Base-by-base conservation (phyloP, 2,888 invertebrate genomes). In the Amphipoea lucens region DNA sequence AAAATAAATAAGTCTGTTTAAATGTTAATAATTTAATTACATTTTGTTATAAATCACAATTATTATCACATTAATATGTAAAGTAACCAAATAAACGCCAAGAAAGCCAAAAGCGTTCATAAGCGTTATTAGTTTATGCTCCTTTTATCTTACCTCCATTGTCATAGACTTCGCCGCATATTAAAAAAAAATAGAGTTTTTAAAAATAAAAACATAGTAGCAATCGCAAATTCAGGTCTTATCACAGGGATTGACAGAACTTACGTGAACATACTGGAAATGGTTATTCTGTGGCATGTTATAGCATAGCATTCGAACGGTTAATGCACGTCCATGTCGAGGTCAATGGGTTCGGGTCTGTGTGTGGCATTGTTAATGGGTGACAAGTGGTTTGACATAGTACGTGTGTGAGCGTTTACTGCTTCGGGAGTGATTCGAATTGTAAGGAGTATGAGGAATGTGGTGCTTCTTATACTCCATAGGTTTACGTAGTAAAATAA, bases 281-380 rank as follows among this genome's bases (percentile, higher is more conserved):
- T 7, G 9, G 51, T 45, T 77, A 36, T 29, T 29, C 86, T 83
- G 73, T 78, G 83, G 70, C 40, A 57, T 70, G 29, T 71, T 62
- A 57, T 51, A 66, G 45, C 65, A 45, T 60, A 74, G 69, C 89
- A 83, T 78, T 82, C 76, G 51, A 79, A 87, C 87, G 68, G 76
- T 78, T 76, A 81, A 74, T 81, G 72, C 48, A 11, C 23, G 72
- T 40, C 65, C 14, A 36, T 36, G 48, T 57, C 78, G 86, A 83
- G 89, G 88, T 88, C 89, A 88, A 89, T 88, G 73, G 80, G 79
- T 79, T 76, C 86, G 70, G 66, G 54, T 51, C 71, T 72, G 85
- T 70, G 81, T 75, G 72, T 69, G 83, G 76, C 82, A 79, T 82
- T 81, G 71, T 62, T 76, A 87, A 89, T 87, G 76, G 69, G 45